Conservation (phyloP, 2,888 invertebrate species). For the Dynastes maya region DNA sequence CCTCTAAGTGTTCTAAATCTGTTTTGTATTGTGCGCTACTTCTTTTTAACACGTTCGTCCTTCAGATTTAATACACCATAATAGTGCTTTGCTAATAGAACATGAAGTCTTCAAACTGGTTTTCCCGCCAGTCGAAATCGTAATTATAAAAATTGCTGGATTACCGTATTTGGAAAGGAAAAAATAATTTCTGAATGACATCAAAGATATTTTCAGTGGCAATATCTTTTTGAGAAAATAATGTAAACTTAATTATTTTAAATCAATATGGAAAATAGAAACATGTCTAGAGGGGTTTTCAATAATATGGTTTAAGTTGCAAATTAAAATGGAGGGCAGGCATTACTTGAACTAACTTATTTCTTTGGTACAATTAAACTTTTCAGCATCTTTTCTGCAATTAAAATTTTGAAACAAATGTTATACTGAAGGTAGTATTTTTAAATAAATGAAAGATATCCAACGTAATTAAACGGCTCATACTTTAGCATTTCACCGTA, state of each 20-base stretch:
- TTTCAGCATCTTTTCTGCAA: too few species aligned
- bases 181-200: conserved; percentile 1
- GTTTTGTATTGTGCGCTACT: conserved; percentile 6
- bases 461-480: too few species aligned
- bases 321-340: too few species aligned
- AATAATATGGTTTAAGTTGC: too few species aligned
- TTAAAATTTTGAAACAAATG: too few species aligned
- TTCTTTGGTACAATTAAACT: too few species aligned
- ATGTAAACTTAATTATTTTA: not conserved
- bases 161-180: not conserved
- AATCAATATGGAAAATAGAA: not conserved
- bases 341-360: too few species aligned
- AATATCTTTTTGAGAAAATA: not conserved
- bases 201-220: too few species aligned
- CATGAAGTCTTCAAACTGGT: conserved; percentile 9
- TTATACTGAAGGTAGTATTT: too few species aligned
- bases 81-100: conserved; percentile 15
- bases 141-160: conserved; percentile 3
- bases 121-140: conserved; percentile 21
- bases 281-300: too few species aligned
- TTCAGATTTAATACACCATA: conserved; percentile 25
- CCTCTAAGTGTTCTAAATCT: not conserved
- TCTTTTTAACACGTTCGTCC: conserved; percentile 33
- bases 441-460: too few species aligned
- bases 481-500: too few species aligned